Conservation (phyloP, 2,797 vertebrate species). For the Spinibarbus caldwelli region DNA sequence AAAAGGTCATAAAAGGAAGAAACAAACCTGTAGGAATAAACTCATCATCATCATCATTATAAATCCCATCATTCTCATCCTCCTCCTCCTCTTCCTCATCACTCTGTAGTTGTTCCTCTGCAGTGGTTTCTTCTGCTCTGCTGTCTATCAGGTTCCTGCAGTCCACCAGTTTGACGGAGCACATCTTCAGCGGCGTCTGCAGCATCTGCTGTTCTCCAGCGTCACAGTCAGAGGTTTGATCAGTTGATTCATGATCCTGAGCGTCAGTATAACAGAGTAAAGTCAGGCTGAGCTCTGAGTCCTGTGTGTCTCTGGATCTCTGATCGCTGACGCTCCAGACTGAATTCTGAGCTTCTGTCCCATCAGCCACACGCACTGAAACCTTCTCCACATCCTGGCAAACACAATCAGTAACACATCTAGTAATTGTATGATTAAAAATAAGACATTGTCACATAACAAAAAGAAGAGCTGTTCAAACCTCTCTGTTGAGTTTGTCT, state of each 20-base stretch:
- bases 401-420: neutral
- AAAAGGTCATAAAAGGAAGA: neutral
- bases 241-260: too few species aligned
- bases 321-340: neutral
- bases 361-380: neutral
- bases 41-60: neutral
- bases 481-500: neutral
- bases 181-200: too few species aligned
- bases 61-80: neutral
- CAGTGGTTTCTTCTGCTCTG: neutral
- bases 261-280: too few species aligned
- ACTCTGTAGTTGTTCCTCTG: neutral
- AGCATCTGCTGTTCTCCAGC: neutral
- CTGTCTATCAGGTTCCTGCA: too few species aligned
- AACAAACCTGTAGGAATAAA: neutral
- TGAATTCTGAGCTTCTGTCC: slow-evolving; percentile 13
- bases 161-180: too few species aligned
- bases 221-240: neutral
- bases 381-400: too few species aligned
- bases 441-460: neutral
- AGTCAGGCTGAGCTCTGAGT: neutral
- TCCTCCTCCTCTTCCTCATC: neutral
- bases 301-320: slow-evolving; percentile 1
- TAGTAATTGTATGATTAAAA: too few species aligned
- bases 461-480: neutral